phyloP scores from a whole-genome alignment of 2,113 vertebrate genomes.

The Platanista minor region DNA sequence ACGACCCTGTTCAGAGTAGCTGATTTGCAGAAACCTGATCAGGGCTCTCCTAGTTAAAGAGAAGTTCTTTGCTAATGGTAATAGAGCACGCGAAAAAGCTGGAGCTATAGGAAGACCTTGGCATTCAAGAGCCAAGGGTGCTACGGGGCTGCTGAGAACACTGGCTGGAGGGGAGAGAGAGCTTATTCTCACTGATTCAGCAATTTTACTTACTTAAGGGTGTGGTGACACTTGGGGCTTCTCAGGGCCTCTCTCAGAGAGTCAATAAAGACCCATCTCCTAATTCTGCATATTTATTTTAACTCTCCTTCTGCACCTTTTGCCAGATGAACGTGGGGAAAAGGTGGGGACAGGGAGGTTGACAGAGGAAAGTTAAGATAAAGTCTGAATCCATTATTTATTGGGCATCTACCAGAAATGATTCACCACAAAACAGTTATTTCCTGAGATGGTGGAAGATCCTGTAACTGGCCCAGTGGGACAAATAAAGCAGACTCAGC shows the following conservation, averaged over 20 bases:
- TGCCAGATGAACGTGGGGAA: rapidly evolving
- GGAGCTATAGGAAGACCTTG: conserved; percentile 42
- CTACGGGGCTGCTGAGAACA: background rate
- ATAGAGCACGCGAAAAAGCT: background rate
- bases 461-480: background rate
- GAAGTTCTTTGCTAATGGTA: background rate
- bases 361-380: background rate
- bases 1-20: background rate
- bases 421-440: background rate
- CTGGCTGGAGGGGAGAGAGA: background rate
- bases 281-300: background rate
- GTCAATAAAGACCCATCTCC: background rate
- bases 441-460: background rate
- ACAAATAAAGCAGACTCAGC: background rate
- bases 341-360: background rate
- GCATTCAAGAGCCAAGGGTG: background rate
- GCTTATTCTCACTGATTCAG: background rate
- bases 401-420: background rate
- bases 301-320: background rate
- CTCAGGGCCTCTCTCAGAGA: background rate
- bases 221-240: background rate
- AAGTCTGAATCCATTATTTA: too few species aligned
- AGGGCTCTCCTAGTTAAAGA: background rate
- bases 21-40: conserved; percentile 30
- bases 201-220: background rate